Base-by-base conservation (phyloP, 2,888 invertebrate species). In the Eristalis tenax region DNA sequence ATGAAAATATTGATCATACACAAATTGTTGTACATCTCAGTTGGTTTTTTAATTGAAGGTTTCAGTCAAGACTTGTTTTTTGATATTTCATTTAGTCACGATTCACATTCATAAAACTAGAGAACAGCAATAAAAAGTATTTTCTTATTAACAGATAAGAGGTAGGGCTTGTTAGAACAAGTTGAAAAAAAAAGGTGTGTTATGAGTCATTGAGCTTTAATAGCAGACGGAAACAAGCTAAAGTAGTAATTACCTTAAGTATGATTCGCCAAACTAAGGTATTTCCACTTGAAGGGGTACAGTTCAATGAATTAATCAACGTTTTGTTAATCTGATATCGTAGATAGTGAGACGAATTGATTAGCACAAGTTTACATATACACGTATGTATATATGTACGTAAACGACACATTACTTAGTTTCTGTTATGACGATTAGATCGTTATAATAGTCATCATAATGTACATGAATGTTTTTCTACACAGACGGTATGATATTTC, bases 201-300 rank as follows among this genome's bases (percentile, higher is more conserved):
- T n/a, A 38, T 70, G 77, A 78, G 26, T 77, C 70, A 78, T 78
- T 8, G 26, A 56, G 38, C 61, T 43, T 61, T 59, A 40, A 43
- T 23, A 26, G 23, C 50, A 65, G 35, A 13, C 38, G 35, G 56
- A 26, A 40, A 75, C 56, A 57, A 73, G 73, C 43, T n/a, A 26
- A 50, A 11, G n/a, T n/a, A 74, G 8, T 50, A 74, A 64, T n/a
- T 32, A 57, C 43, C 35, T 74, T 35, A 50, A 74, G 23, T 11
- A 28, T 56, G 64, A n/a, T 65, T 56, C 35, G 18, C 8, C 10
- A n/a, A n/a, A 56, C 35, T 11, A 65, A 38, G 32, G 6, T 5
- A 43, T 43, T 15, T 5, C 2, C 32, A 56, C 4, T 11, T 13
- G 61, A 43, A 63, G 28, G 32, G 5, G 32, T 15, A 61, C 23